phyloP scores from a whole-genome alignment of 1,140 invertebrate genomes.

The Zaprionus taronus region DNA sequence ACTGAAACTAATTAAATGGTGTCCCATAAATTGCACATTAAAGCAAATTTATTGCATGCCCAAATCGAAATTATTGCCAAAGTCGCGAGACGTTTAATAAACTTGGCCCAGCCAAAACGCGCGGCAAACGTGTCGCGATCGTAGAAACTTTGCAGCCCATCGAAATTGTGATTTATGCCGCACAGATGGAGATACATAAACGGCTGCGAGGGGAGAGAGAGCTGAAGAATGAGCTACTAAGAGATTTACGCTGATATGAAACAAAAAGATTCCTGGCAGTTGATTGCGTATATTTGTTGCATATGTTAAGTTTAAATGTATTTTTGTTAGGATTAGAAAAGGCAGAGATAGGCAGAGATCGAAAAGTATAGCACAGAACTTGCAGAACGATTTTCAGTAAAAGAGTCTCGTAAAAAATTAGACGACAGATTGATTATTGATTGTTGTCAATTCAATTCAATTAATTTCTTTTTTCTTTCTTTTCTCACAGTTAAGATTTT shows the following conservation, averaged over 20 bases:
- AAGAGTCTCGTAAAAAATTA: no score
- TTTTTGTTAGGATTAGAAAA: no score
- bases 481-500: no score
- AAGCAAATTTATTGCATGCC: conserved; percentile 83
- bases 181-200: background rate
- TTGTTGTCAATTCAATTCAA: no score
- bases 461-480: no score
- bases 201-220: background rate
- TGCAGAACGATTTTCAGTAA: no score
- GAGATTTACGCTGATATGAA: background rate
- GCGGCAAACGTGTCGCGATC: conserved; percentile 74
- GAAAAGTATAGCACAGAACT: no score
- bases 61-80: conserved; percentile 81
- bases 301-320: no score
- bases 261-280: background rate
- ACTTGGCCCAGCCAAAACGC: conserved; percentile 56
- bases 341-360: no score
- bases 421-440: no score
- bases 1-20: conserved; percentile 84
- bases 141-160: conserved; percentile 49
- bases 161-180: conserved; percentile 69
- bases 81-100: conserved; percentile 82
- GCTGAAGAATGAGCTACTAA: background rate
- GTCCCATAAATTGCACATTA: conserved; percentile 84
- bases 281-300: background rate